These are phyloP conservation scores for Diploptera punctata DNA, from an alignment of 2,888 invertebrate genomes.

Conservation along the genomic window DNA sequence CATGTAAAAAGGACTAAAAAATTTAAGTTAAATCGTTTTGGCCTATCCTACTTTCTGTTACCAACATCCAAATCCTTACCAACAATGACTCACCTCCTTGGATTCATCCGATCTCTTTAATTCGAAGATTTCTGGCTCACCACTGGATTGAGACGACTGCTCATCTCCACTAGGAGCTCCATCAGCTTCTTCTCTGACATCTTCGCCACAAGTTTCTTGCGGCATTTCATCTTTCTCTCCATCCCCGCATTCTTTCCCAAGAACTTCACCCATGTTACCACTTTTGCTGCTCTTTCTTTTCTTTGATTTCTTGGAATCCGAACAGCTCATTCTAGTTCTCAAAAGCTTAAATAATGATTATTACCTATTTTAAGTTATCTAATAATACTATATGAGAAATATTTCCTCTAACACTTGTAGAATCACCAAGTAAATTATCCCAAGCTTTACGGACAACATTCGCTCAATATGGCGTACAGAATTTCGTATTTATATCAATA, in stretches of 20 bases:
- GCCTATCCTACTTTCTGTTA: slow-evolving; percentile 17
- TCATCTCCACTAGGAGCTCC: slow-evolving; percentile 45
- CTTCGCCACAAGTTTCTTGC: slow-evolving; percentile 41
- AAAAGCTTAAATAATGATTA: slow-evolving; percentile 32
- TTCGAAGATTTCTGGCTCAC: slow-evolving; percentile 38
- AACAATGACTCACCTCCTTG: slow-evolving; percentile 39
- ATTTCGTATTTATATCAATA: slow-evolving; percentile 30
- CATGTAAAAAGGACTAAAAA: no score
- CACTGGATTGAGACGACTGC: slow-evolving; percentile 40
- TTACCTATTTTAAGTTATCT: slow-evolving; percentile 29
- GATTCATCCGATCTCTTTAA: slow-evolving; percentile 38
- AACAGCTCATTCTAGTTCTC: slow-evolving; percentile 45
- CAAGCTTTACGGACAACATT: slow-evolving; percentile 50
- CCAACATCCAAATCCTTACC: slow-evolving; percentile 10
- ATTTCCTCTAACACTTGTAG: slow-evolving; percentile 36
- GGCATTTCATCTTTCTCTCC: slow-evolving; percentile 44
- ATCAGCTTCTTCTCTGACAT: slow-evolving; percentile 45
- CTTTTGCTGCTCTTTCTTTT: slow-evolving; percentile 47
- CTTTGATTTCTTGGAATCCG: slow-evolving; percentile 44
- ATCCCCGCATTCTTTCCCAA: slow-evolving; percentile 50
- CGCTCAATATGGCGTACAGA: slow-evolving; percentile 49
- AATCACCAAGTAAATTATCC: slow-evolving; percentile 44
- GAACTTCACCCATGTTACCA: slow-evolving; percentile 54
- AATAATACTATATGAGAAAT: slow-evolving; percentile 24
- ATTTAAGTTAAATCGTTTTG: no score